Conservation (phyloP, 2,113 vertebrate species). For the Chaetorhynchus papuensis region DNA sequence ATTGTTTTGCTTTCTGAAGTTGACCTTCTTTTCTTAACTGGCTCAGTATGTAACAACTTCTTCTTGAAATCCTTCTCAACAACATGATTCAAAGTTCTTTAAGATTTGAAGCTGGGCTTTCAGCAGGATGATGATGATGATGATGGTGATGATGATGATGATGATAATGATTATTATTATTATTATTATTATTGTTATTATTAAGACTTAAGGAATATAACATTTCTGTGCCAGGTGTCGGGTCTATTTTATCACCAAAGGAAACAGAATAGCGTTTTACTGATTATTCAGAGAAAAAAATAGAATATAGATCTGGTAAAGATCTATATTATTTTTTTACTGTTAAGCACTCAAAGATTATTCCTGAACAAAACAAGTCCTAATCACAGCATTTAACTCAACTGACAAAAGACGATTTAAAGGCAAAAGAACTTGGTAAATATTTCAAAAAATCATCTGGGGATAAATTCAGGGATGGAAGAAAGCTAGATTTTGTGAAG, state of each 20-base stretch:
- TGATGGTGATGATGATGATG: too few relatives aligned
- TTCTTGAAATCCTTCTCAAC: neutral
- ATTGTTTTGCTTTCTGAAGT: neutral
- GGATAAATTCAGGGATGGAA: neutral
- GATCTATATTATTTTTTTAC: neutral
- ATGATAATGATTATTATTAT: too few relatives aligned
- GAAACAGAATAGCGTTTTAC: neutral
- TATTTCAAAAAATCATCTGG: neutral
- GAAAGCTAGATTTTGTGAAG: neutral
- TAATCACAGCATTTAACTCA: neutral
- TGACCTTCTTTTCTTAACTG: neutral
- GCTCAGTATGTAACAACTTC: neutral
- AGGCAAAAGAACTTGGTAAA: neutral
- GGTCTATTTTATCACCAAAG: neutral
- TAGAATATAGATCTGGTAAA: neutral
- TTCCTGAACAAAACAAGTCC: neutral
- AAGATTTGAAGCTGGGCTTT: neutral
- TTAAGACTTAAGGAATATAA: neutral
- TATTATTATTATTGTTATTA: neutral
- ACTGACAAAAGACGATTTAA: neutral
- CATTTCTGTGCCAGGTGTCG: neutral
- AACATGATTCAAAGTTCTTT: neutral
- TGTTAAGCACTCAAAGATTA: neutral
- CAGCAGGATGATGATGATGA: too few relatives aligned
- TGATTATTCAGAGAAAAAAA: neutral